Evolutionary conservation across 92 coral and sea anemone species (phyloP).

Genomic region (Nematostella vectensis): DNA sequence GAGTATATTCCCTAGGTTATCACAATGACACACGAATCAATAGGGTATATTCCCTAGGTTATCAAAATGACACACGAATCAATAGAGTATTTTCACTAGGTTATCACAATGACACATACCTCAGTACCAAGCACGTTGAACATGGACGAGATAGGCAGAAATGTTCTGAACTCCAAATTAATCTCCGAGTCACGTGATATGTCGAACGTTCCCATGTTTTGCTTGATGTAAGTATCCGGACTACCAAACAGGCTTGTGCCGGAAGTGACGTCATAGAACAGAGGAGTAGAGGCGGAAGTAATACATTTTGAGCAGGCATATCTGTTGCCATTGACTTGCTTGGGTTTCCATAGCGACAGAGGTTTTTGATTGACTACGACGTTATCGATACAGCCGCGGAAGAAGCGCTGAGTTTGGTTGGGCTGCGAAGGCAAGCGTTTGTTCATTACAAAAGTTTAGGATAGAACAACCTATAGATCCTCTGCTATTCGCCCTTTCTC

Average conservation of each 20-base stretch:
- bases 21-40: too few relatives aligned
- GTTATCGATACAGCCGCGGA: conserved; percentile 83
- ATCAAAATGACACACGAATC: too few relatives aligned
- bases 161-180: conserved; percentile 74
- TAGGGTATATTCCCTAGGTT: too few relatives aligned
- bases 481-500: too few relatives aligned
- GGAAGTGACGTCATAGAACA: conserved; percentile 28
- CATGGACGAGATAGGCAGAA: conserved; percentile 42
- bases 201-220: conserved; percentile 69
- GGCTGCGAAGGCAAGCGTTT: conserved; percentile 22
- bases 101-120: conserved; percentile 16
- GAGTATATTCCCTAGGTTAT: too few relatives aligned
- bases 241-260: conserved; percentile 82
- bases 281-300: conserved; percentile 12
- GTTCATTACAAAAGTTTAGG: too few relatives aligned
- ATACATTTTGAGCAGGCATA: conserved; percentile 64
- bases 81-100: too few relatives aligned
- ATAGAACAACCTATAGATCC: too few relatives aligned
- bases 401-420: conserved; percentile 66
- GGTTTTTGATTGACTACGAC: conserved; percentile 65
- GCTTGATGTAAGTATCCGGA: conserved; percentile 62
- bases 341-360: conserved; percentile 68
- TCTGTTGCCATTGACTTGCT: conserved; percentile 69
- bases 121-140: conserved; percentile 34
- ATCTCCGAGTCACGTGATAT: conserved; percentile 68